A percentile compares a stretch with the other conserved stretches of the same genome.
phyloP scores from a whole-genome alignment of 2,797 vertebrate genomes.

The Parambassis ranga region DNA sequence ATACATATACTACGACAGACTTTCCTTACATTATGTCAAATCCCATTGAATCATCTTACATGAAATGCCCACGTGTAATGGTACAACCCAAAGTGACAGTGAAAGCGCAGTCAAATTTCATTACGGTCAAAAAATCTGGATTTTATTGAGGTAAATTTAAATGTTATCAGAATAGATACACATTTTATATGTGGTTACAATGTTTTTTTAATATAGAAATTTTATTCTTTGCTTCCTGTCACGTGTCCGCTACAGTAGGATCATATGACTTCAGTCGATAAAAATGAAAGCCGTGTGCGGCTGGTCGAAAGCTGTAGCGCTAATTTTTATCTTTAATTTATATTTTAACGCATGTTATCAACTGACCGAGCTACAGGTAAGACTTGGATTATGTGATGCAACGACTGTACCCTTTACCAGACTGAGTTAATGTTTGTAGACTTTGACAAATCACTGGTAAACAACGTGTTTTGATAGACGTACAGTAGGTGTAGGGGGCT shows the following conservation, averaged over 20 bases:
- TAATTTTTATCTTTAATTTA: constrained; percentile 54
- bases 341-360: constrained; percentile 50
- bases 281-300: constrained; percentile 74
- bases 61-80: not conserved
- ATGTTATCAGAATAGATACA: too few relatives aligned
- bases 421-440: too few relatives aligned
- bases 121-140: constrained; percentile 16
- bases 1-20: accelerated
- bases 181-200: too few relatives aligned
- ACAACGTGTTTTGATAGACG: not conserved
- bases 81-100: constrained; percentile 54
- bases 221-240: constrained; percentile 61
- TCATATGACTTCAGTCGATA: constrained; percentile 68
- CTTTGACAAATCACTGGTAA: not conserved
- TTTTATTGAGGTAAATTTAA: constrained; percentile 34
- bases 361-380: constrained; percentile 65
- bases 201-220: not conserved
- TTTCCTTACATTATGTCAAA: not conserved
- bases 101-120: constrained; percentile 39
- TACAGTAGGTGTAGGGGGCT: not conserved
- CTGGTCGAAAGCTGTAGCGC: constrained; percentile 19
- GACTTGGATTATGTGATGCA: not conserved
- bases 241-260: constrained; percentile 32
- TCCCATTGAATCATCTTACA: not conserved
- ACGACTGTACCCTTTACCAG: too few relatives aligned